A percentile compares a stretch with the other conserved stretches of the same genome.
Conservation (phyloP, 2,113 vertebrate genomes). For the Geococcyx californianus region DNA sequence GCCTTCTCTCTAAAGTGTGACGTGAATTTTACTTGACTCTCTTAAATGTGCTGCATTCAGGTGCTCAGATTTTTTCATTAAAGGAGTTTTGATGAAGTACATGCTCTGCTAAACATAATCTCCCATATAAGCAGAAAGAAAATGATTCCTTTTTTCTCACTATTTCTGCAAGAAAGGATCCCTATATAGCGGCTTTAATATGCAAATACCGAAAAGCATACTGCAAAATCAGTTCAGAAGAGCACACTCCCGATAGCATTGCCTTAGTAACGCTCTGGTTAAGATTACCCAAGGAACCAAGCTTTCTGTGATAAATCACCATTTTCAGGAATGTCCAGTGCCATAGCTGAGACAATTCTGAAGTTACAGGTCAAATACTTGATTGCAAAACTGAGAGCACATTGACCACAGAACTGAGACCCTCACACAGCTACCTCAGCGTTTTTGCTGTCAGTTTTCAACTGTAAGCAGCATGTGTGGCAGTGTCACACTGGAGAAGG, state of each 20-base stretch:
- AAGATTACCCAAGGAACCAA: neutral
- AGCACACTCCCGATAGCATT: slow-evolving; percentile 43
- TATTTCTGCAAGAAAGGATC: neutral
- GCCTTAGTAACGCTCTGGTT: slow-evolving; percentile 60
- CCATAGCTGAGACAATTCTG: neutral
- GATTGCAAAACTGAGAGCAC: neutral
- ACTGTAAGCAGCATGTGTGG: neutral
- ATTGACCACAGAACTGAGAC: neutral
- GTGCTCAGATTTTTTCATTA: neutral
- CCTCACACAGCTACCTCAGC: neutral
- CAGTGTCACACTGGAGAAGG: neutral
- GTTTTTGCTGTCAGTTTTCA: neutral
- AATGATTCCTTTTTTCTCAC: neutral
- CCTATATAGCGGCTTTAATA: slow-evolving; percentile 27
- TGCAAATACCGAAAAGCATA: slow-evolving; percentile 44
- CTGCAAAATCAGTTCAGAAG: slow-evolving; percentile 49
- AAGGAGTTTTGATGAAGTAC: slow-evolving; percentile 5
- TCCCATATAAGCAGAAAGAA: neutral
- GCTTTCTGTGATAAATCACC: slow-evolving; percentile 6
- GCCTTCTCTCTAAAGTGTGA: neutral
- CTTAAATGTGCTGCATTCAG: neutral
- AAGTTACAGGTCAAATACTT: neutral
- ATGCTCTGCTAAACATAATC: neutral
- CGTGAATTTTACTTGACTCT: neutral
- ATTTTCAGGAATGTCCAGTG: neutral